These are phyloP conservation scores for Lynx canadensis DNA, from an alignment of 2,113 vertebrate genomes.

Conservation along the genomic window DNA sequence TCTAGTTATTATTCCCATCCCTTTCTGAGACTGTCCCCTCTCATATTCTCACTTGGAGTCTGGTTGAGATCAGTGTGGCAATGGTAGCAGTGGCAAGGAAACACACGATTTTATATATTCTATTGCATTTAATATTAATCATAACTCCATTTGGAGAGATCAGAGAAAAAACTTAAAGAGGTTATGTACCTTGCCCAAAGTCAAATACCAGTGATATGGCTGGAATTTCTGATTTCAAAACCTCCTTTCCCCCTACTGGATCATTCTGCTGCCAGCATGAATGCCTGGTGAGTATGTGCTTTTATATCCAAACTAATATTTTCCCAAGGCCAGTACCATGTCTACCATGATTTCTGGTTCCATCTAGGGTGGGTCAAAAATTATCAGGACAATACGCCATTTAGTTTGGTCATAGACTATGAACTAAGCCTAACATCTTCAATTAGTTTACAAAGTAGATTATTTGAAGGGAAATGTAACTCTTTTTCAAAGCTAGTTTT, in stretches of 20 bases:
- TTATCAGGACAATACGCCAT: background rate
- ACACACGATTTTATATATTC: background rate
- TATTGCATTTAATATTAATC: background rate
- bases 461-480: background rate
- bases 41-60: background rate
- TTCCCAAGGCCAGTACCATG: background rate
- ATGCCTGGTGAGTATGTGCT: background rate
- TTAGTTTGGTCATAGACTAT: background rate
- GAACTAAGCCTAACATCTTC: background rate
- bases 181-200: background rate
- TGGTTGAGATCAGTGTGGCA: background rate
- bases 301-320: no score
- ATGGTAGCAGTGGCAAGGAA: background rate
- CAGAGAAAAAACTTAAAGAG: background rate
- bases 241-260: background rate
- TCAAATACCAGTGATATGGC: background rate
- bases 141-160: background rate
- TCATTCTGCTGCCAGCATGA: background rate
- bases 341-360: background rate
- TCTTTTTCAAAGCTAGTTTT: slow-evolving; percentile 21
- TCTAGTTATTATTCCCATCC: no score
- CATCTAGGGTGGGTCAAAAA: background rate
- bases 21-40: background rate
- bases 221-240: background rate
- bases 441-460: background rate